Percentiles rank a stretch among this genome's conserved stretches.
phyloP scores from a whole-genome alignment of 37 sponge, comb jelly and placozoan species.

The Mnemiopsis leidyi region DNA sequence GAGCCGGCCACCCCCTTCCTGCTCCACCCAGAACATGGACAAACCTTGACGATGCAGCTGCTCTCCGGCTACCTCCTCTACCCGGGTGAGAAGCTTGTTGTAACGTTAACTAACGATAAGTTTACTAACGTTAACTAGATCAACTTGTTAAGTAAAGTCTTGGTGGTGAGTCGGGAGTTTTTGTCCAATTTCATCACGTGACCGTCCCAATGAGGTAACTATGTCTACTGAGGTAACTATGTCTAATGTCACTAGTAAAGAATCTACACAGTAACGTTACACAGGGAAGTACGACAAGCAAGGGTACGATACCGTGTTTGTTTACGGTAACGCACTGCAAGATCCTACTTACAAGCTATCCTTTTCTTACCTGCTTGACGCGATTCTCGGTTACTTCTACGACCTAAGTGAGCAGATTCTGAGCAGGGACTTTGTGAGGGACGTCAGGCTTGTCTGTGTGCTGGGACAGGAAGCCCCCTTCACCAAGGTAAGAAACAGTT shows the following conservation, averaged over 20 bases:
- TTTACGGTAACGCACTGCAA: background rate
- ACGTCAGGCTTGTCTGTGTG: background rate
- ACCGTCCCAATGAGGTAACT: no score
- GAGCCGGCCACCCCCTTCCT: background rate
- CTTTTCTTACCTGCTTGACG: background rate
- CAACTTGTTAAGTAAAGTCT: no score
- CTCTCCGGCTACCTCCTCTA: background rate
- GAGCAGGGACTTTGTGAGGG: background rate
- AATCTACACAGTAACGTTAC: no score
- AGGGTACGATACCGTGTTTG: background rate
- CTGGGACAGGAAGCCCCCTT: background rate
- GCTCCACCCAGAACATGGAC: background rate
- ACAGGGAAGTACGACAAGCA: background rate
- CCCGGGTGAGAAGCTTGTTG: background rate
- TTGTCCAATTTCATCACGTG: no score
- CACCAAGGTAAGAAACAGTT: background rate
- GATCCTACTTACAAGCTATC: background rate
- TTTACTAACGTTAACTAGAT: no score
- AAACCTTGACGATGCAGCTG: background rate
- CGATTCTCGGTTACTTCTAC: constrained; percentile 19
- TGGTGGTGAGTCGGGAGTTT: no score
- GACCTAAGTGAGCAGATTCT: background rate
- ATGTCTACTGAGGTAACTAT: no score
- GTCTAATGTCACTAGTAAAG: no score
- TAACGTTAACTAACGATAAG: no score